Evolutionary conservation across 2,797 vertebrate genomes (phyloP), one percentile per base, ranked within the genome.

Genomic region (Ptychadena robeensis): DNA sequence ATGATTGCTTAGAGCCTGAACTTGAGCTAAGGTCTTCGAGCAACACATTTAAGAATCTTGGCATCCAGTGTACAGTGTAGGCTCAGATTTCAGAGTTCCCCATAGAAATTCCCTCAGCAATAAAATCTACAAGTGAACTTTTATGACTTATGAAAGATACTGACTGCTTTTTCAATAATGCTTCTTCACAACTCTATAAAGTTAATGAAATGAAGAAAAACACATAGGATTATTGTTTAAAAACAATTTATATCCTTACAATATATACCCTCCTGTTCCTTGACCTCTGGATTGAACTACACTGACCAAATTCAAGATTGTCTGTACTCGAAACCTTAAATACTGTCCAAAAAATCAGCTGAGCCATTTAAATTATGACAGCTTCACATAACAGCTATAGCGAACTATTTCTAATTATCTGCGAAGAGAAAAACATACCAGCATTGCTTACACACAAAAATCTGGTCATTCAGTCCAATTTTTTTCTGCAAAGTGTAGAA

Each of bases 21-120:
- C 77, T 73, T 84, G 64, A 57, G 66, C 77, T 84, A 74, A 80
- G 76, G 48, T 30, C 61, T 74, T 80, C 68, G 59, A 80, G 77
- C 34, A 80, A 61, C 77, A 69, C 64, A 80, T 79, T 70, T 80
- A 74, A 84, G 82, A 74, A 48, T 74, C 64, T 84, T 84, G 82
- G 77, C 82, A 84, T 68, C 31, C 48, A 64, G 22, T 69, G 3
- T 67, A 73, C 75, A 73, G 63, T 30, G 38, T n/a, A 64, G 70
- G 67, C 70, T 80, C 76, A 84, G 31, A 69, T 84, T 80, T 84
- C 76, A 74, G 82, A 84, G 82, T 84, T 84, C 77, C 82, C 82
- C 77, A 74, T 74, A 69, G 74, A 82, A 82, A 82, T 71, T 82
- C 66, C 81, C 74, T 78, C 28, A 75, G 70, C 77, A 84, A 84